These are phyloP conservation scores for Sebastes alutus DNA, from an alignment of 2,797 vertebrate genomes.

Conservation along the genomic window DNA sequence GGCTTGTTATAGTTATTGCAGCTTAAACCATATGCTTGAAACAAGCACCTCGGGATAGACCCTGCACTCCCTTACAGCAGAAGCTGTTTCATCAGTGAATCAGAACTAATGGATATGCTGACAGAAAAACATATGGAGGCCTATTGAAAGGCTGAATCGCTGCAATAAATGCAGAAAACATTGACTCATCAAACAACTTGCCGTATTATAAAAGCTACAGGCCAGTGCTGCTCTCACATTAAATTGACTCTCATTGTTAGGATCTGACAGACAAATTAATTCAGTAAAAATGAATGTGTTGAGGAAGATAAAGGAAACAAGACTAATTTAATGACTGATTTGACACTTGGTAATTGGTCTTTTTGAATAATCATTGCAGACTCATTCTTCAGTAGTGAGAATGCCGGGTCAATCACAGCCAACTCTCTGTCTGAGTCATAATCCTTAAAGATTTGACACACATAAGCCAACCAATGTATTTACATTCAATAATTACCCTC, in stretches of 20 bases:
- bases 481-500: not conserved
- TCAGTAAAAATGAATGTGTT: slow-evolving; percentile 2
- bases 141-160: slow-evolving; percentile 7
- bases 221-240: not conserved
- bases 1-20: slow-evolving; percentile 26
- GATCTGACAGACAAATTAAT: slow-evolving; percentile 1
- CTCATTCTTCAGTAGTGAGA: not conserved
- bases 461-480: not conserved
- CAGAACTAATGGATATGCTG: slow-evolving; percentile 41
- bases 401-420: not conserved
- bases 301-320: not conserved
- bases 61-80: not conserved
- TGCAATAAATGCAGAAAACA: slow-evolving; percentile 21
- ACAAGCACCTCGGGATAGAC: slow-evolving; percentile 19
- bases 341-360: slow-evolving; percentile 4
- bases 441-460: no score
- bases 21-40: slow-evolving; percentile 18
- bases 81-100: slow-evolving; percentile 46
- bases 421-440: not conserved
- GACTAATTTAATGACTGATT: slow-evolving; percentile 16
- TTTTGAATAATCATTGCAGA: slow-evolving; percentile 3
- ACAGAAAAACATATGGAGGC: slow-evolving; percentile 46
- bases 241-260: slow-evolving; percentile 17
- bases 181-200: slow-evolving; percentile 23
- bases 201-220: slow-evolving; percentile 1